A percentile compares a stretch with the other conserved stretches of the same genome.
phyloP scores from a whole-genome alignment of 2,797 vertebrate genomes.

The Anguilla anguilla region DNA sequence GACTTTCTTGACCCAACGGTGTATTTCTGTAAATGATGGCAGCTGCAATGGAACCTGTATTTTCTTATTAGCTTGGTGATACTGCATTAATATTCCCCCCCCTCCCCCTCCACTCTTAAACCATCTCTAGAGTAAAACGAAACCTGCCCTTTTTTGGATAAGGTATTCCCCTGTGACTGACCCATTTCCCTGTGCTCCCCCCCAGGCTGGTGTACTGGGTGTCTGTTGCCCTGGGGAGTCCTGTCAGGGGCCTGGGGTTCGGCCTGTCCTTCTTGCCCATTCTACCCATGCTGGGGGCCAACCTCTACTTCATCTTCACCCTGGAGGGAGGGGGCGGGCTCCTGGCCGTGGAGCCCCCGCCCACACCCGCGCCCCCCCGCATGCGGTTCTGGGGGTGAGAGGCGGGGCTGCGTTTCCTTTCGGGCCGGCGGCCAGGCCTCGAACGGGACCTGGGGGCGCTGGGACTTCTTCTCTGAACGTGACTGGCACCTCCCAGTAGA shows the following conservation, averaged over 20 bases:
- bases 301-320: conserved; percentile 83
- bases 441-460: neutral
- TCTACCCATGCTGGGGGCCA: conserved; percentile 81
- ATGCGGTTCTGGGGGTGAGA: conserved; percentile 70
- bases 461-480: neutral
- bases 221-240: conserved; percentile 78
- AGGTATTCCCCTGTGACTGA: neutral
- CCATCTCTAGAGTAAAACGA: neutral
- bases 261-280: conserved; percentile 87
- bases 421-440: neutral
- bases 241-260: conserved; percentile 80
- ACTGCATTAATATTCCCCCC: neutral
- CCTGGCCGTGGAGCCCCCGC: conserved; percentile 66
- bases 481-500: neutral
- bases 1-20: too few relatives aligned
- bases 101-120: too few relatives aligned
- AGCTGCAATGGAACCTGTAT: too few relatives aligned
- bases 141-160: neutral
- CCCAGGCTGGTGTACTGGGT: conserved; percentile 90
- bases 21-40: too few relatives aligned
- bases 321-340: conserved; percentile 68
- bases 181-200: neutral
- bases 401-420: neutral
- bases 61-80: too few relatives aligned
- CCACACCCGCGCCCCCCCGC: conserved; percentile 57